Evolutionary conservation across 2,113 vertebrate species (phyloP), one percentile per base, ranked within the genome.

Genomic region (Macheiramphus alcinus): DNA sequence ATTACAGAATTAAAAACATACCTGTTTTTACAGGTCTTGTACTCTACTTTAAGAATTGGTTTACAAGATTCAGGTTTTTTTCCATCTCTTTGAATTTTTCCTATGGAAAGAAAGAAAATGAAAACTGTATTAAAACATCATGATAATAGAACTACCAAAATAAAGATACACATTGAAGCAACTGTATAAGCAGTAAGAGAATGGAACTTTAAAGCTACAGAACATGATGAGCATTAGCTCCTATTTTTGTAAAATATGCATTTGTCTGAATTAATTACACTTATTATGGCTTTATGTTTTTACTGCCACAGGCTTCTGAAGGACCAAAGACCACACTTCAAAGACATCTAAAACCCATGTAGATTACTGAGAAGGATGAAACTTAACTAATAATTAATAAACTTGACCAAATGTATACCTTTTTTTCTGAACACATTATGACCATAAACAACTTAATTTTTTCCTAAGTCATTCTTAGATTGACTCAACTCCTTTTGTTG

Each of bases 21-120:
- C 99, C 99, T 99, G 98, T 92, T 99, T 97, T 98, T 99, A 96
- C 98, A 99, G 36, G 99, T 99, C 97, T 99, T 99, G 97, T 99
- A 99, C 89, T 99, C 99, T 96, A 99, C 99, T 98, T 99, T 99
- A 87, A 99, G 99, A 91, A 99, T 99, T 22, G 99, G 99, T 97
- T 99, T 99, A 98, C 99, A 99, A 4, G 99, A 98, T 88, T 99
- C 99, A 96, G 98, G 88, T 94, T 99, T 99, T 97, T 98, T 99
- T 45, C 99, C 99, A 88, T 99, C 99, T 98, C 98, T 99, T 83
- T 99, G 99, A 97, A 98, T 98, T 98, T 99, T 99, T 94, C 99
- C 99, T 99, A 96, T 86, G 63, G 80, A 94, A 95, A 92, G 34
- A 93, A 95, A 96, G 29, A 96, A 70, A 67, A 90, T 79, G 42